Conservation (phyloP, 2,888 invertebrate species). For the Helleia helle region DNA sequence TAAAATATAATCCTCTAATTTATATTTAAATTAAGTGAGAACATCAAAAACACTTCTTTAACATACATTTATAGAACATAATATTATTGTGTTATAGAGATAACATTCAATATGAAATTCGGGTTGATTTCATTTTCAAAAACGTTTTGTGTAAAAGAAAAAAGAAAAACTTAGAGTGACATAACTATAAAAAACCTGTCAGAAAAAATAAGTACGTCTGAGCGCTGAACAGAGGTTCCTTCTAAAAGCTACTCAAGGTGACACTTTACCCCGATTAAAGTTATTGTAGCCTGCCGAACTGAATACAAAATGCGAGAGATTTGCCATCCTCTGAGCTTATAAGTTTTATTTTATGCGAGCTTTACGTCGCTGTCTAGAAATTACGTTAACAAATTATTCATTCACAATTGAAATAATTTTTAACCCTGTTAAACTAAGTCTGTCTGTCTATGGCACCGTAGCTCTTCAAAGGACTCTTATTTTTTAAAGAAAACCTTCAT, state of each 20-base stretch:
- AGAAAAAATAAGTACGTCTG: conserved; percentile 61
- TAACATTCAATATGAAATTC: no score
- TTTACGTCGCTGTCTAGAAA: conserved; percentile 11
- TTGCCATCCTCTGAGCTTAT: conserved; percentile 13
- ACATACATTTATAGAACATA: no score
- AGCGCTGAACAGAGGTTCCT: conserved; percentile 65
- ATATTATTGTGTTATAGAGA: no score
- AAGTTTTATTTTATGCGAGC: conserved; percentile 13
- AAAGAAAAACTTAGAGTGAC: background rate
- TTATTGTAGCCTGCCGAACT: conserved; percentile 69
- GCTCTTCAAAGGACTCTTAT: no score
- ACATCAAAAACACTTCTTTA: no score
- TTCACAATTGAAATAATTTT: background rate
- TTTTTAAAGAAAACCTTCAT: no score
- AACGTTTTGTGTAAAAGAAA: no score
- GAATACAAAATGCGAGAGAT: conserved; percentile 61
- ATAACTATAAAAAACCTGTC: conserved; percentile 42
- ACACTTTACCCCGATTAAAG: conserved; percentile 71
- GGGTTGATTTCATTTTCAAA: no score
- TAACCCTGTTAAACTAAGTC: no score
- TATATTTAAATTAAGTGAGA: no score
- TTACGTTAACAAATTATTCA: background rate
- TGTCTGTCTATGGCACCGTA: no score
- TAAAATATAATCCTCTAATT: no score
- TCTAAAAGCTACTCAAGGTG: conserved; percentile 67